These are phyloP conservation scores for Gymnarchus niloticus DNA, from an alignment of 2,113 vertebrate species.

Conservation along the genomic window DNA sequence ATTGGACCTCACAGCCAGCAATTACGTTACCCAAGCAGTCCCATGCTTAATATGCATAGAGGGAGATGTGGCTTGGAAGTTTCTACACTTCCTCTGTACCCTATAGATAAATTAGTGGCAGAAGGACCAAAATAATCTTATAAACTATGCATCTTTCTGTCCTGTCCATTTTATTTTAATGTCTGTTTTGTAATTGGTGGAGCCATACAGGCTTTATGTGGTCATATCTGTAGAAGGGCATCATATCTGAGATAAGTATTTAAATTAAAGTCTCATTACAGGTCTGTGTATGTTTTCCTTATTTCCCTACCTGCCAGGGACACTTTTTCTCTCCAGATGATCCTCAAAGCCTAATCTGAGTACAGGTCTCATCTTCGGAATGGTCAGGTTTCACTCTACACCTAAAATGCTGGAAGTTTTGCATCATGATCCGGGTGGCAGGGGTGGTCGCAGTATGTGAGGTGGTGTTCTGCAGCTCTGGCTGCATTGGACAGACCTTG, in stretches of 20 bases:
- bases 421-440: conserved; percentile 82
- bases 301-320: conserved; percentile 27
- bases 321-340: conserved; percentile 44
- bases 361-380: conserved; percentile 69
- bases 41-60: conserved; percentile 23
- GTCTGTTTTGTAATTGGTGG: conserved; percentile 4
- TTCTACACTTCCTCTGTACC: conserved; percentile 14
- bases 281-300: background rate
- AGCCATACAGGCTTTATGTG: background rate
- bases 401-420: conserved; percentile 75
- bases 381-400: conserved; percentile 91
- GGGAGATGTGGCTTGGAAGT: conserved; percentile 25
- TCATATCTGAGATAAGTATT: background rate
- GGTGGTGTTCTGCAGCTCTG: too few species aligned
- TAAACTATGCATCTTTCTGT: conserved; percentile 37
- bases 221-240: background rate
- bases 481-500: too few species aligned
- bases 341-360: conserved; percentile 69
- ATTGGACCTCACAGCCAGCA: conserved; percentile 36
- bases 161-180: conserved; percentile 15
- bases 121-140: conserved; percentile 36
- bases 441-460: conserved; percentile 77
- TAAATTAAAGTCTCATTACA: conserved; percentile 10
- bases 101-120: conserved; percentile 33
- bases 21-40: conserved; percentile 38